These are phyloP conservation scores for Loriculus beryllinus DNA, from an alignment of 2,797 vertebrate genomes.

Conservation along the genomic window DNA sequence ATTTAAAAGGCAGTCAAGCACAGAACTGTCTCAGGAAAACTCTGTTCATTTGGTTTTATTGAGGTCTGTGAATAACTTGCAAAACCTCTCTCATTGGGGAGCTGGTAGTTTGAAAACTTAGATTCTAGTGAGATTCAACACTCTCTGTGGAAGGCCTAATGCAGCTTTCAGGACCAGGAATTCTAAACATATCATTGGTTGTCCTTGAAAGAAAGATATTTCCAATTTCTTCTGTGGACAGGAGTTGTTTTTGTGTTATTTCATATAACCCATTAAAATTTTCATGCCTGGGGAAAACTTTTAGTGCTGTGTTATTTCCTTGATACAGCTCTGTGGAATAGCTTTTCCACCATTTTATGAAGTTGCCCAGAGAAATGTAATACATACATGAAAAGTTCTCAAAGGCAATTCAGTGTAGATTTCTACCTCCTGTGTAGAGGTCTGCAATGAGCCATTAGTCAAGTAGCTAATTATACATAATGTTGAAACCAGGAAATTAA, in stretches of 20 bases:
- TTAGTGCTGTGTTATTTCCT: neutral
- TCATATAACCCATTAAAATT: neutral
- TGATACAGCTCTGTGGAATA: neutral
- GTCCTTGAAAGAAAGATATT: neutral
- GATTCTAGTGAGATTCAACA: neutral
- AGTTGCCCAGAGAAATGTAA: neutral
- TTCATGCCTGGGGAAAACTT: neutral
- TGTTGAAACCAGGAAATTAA: neutral
- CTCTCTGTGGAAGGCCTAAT: neutral
- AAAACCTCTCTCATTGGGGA: neutral
- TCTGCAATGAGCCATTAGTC: neutral
- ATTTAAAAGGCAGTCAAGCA: neutral
- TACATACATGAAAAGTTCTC: neutral
- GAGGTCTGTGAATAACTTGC: neutral
- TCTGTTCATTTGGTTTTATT: neutral
- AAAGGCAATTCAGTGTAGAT: neutral
- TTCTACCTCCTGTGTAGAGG: neutral
- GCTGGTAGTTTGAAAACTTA: neutral
- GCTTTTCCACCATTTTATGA: neutral
- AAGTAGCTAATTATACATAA: neutral
- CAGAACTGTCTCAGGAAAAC: neutral
- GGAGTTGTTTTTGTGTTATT: neutral
- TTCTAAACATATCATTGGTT: neutral
- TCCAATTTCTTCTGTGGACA: neutral
- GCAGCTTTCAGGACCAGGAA: neutral